Evolutionary conservation across 2,113 vertebrate genomes (phyloP), one percentile per base, ranked within the genome.

Genomic region (Triplophysa tibetana): DNA sequence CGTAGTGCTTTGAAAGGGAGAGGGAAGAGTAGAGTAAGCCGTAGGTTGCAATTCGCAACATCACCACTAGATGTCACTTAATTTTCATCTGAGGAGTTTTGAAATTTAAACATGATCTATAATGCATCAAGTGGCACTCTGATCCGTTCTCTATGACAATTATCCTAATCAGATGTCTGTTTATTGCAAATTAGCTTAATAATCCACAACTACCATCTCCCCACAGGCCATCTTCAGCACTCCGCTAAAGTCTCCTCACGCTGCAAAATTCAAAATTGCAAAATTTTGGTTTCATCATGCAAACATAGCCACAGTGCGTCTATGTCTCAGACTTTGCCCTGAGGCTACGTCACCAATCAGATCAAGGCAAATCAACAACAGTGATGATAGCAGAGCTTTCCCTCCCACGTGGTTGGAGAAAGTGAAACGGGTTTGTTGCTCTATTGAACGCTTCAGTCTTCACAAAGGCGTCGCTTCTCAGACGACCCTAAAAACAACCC

Each of bases 321-420:
- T 73, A 64, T 62, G 77, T 80, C 78, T 81, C 50, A 45, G 63
- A 45, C 79, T 67, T 81, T 70, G 45, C 70, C 79, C 79, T 75
- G 70, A 73, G 70, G 78, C 48, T 65, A 74, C 66, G 79, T 81
- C 79, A 74, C 70, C 79, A 26, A 60, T 81, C 70, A 81, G 79
- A 81, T 81, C 70, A 81, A 81, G 79, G 63, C 68, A 58, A 72
- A 64, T 72, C 78, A 79, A 79, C 78, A 72, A 79, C 78, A 79
- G 54, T 10, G 70, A 66, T 50, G 79, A 80, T 66, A 14, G 70
- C 54, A 66, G 50, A 11, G 62, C 19, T 11, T 48, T 67, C 62
- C 79, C 70, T 75, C 79, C 79, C 70, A 81, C 70, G 65, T 73
- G 79, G 50, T 75, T 75, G 56, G 26, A 66, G 69, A 73, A 65